phyloP scores from a whole-genome alignment of 2,113 vertebrate species.

The Oxyruncus cristatus region DNA sequence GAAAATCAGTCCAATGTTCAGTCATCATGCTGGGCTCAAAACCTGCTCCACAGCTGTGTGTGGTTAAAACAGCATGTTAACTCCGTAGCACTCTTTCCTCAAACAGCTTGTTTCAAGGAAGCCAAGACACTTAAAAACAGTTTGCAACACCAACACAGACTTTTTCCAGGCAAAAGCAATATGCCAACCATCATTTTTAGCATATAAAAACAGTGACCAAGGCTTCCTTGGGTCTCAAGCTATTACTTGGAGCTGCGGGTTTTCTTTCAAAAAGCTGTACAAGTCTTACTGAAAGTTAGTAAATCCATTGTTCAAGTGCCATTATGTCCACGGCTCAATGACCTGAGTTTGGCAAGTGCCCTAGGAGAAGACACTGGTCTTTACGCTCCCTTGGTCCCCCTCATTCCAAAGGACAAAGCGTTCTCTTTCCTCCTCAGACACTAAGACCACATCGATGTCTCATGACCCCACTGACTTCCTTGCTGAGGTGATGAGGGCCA shows the following conservation, averaged over 20 bases:
- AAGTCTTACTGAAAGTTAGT: background rate
- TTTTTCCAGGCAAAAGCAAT: background rate
- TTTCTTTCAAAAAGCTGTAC: background rate
- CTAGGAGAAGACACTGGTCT: background rate
- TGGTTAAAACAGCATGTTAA: background rate
- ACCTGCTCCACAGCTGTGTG: background rate
- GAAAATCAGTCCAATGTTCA: background rate
- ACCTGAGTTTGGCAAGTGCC: background rate
- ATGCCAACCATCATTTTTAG: background rate
- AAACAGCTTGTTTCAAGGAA: background rate
- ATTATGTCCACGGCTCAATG: background rate
- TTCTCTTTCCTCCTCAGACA: background rate
- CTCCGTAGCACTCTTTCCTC: background rate
- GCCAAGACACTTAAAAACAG: background rate
- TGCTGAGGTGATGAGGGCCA: background rate
- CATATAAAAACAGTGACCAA: background rate
- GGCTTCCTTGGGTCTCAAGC: background rate
- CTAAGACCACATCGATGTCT: background rate
- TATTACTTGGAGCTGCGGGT: background rate
- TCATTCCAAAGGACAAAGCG: background rate
- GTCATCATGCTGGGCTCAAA: background rate
- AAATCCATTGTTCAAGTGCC: background rate
- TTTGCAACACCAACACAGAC: background rate
- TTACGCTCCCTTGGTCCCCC: background rate
- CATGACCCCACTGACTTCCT: background rate